Evolutionary conservation across 2,888 invertebrate species (phyloP).

Genomic region (Rhamnusium bicolor): DNA sequence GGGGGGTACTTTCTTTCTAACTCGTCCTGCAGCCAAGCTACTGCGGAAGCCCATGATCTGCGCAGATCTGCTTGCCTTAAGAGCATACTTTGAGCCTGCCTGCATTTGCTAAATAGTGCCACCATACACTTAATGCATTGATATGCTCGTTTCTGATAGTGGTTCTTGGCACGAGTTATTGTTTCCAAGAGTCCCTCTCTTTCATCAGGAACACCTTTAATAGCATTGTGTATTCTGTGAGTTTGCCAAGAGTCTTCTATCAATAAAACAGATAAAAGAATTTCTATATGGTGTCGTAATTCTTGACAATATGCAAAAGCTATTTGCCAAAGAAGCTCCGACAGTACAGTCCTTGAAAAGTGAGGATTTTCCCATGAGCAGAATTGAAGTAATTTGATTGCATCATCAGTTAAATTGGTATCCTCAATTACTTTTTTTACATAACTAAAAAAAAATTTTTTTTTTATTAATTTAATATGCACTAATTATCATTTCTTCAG

Average conservation of each 20-base stretch:
- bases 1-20: conserved; percentile 83
- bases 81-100: conserved; percentile 84
- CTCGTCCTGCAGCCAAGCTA: conserved; percentile 96
- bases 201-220: conserved; percentile 91
- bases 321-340: conserved; percentile 92
- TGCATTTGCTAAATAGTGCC: conserved; percentile 89
- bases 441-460: conserved; percentile 74
- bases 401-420: conserved; percentile 92
- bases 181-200: conserved; percentile 95
- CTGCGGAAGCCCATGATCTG: conserved; percentile 89
- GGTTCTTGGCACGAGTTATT: conserved; percentile 91
- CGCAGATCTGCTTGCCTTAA: conserved; percentile 85
- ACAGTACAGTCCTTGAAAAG: conserved; percentile 90
- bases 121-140: conserved; percentile 98
- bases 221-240: conserved; percentile 93
- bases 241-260: conserved; percentile 98
- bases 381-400: conserved; percentile 90
- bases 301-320: conserved; percentile 95
- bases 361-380: conserved; percentile 98
- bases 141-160: conserved; percentile 97
- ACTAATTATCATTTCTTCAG: too few species aligned
- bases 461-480: too few species aligned
- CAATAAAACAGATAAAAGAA: conserved; percentile 87
- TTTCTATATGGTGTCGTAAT: conserved; percentile 92
- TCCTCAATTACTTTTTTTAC: conserved; percentile 97